Evolutionary conservation across 2,113 vertebrate species (phyloP).

Genomic region (Ammodytes marinus): DNA sequence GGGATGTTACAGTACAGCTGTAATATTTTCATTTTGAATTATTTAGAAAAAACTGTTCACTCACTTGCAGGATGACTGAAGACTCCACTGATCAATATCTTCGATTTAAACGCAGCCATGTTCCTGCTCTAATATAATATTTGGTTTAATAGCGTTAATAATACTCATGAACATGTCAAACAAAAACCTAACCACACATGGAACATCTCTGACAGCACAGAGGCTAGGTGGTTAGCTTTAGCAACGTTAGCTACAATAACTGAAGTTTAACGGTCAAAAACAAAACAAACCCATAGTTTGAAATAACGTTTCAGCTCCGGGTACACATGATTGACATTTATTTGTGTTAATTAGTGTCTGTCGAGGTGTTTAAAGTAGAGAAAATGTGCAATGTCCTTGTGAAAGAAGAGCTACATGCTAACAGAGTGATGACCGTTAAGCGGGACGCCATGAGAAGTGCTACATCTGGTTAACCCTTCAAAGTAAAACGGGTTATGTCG

Average conservation of each 20-base stretch:
- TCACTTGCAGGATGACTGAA: slow-evolving; percentile 46
- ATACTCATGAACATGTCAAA: rapidly evolving
- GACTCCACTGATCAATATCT: slow-evolving; percentile 34
- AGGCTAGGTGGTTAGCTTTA: slow-evolving; percentile 27
- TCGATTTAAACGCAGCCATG: slow-evolving; percentile 25
- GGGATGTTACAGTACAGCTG: not conserved
- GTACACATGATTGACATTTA: not conserved
- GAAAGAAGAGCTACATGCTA: not conserved
- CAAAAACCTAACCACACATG: slow-evolving; percentile 5
- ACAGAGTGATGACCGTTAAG: not conserved
- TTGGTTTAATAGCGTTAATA: not conserved
- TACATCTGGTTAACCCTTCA: slow-evolving; percentile 29
- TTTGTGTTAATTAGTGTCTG: not conserved
- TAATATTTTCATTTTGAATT: not conserved
- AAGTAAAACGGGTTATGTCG: not conserved
- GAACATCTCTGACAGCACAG: not conserved
- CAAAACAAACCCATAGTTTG: not conserved
- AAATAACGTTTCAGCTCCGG: not conserved
- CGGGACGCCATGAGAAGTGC: rapidly evolving
- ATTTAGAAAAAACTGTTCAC: not conserved
- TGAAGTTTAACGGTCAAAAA: not conserved
- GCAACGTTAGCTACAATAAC: not conserved
- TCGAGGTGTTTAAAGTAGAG: rapidly evolving
- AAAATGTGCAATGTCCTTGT: not conserved
- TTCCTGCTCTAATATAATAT: slow-evolving; percentile 16